Evolutionary conservation across 2,113 vertebrate species (phyloP).

Genomic region (Piaya cayana): DNA sequence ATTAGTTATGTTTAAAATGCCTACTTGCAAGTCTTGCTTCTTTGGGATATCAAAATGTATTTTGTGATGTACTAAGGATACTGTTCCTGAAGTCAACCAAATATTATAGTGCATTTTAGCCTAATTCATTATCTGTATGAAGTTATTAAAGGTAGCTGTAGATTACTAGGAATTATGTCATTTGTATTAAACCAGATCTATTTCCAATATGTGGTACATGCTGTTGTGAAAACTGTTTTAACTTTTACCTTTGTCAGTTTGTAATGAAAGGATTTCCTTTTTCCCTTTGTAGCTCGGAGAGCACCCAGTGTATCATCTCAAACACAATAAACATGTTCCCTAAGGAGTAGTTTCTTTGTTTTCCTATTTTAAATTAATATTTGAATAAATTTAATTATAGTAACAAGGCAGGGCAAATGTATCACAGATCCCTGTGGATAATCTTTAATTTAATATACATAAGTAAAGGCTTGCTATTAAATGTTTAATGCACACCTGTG

Average conservation of each 20-base stretch:
- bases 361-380: constrained; percentile 78
- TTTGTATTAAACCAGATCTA: constrained; percentile 91
- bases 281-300: constrained; percentile 94
- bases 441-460: constrained; percentile 64
- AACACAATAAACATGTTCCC: constrained; percentile 91
- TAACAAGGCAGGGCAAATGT: constrained; percentile 64
- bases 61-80: constrained; percentile 97
- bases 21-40: constrained; percentile 97
- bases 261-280: constrained; percentile 92
- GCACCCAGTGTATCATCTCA: constrained; percentile 91
- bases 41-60: constrained; percentile 97
- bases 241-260: constrained; percentile 93
- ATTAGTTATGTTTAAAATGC: constrained; percentile 94
- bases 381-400: constrained; percentile 63
- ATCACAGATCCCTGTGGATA: constrained; percentile 75
- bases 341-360: constrained; percentile 84
- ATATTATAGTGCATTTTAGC: constrained; percentile 97
- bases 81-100: constrained; percentile 95
- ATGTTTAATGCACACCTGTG: constrained; percentile 65
- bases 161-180: constrained; percentile 91
- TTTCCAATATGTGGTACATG: constrained; percentile 93
- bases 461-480: constrained; percentile 66
- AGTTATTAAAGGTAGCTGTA: constrained; percentile 90
- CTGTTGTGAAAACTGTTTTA: constrained; percentile 94
- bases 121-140: constrained; percentile 96